Evolutionary conservation across 2,113 vertebrate species (phyloP).

Genomic region (Pseudolaguvia tuberculata): DNA sequence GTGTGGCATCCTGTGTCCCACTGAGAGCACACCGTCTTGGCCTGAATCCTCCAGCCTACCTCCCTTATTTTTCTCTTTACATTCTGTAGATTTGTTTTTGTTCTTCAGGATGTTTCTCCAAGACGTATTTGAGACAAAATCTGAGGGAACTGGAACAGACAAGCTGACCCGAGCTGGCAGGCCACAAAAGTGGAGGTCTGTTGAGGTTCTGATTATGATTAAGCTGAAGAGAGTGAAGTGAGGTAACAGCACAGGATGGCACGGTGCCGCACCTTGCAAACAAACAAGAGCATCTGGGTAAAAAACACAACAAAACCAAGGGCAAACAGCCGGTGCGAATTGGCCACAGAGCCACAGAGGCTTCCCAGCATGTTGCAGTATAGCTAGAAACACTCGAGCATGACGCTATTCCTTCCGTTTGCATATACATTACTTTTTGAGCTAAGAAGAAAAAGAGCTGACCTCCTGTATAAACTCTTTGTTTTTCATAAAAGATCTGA

Average conservation of each 20-base stretch:
- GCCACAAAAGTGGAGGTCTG: conserved; percentile 23
- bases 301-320: conserved; percentile 26
- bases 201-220: conserved; percentile 31
- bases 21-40: conserved; percentile 19
- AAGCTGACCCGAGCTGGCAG: conserved; percentile 18
- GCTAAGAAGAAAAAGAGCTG: neutral
- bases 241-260: conserved; percentile 1
- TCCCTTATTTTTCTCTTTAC: conserved; percentile 1
- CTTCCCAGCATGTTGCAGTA: conserved; percentile 32
- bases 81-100: neutral
- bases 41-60: neutral
- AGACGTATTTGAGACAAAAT: conserved; percentile 29
- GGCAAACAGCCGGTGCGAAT: conserved; percentile 42
- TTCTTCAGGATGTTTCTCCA: conserved; percentile 12
- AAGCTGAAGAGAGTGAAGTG: conserved; percentile 17
- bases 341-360: conserved; percentile 35
- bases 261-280: neutral
- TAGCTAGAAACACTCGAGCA: conserved; percentile 26
- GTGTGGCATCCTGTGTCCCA: conserved; percentile 24
- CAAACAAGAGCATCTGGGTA: conserved; percentile 7
- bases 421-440: conserved; percentile 5
- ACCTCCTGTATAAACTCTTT: conserved; percentile 16
- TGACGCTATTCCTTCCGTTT: neutral
- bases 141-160: conserved; percentile 28
- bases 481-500: conserved; percentile 2